Base-by-base conservation (phyloP, 2,797 vertebrate species). In the Saxicola maurus region DNA sequence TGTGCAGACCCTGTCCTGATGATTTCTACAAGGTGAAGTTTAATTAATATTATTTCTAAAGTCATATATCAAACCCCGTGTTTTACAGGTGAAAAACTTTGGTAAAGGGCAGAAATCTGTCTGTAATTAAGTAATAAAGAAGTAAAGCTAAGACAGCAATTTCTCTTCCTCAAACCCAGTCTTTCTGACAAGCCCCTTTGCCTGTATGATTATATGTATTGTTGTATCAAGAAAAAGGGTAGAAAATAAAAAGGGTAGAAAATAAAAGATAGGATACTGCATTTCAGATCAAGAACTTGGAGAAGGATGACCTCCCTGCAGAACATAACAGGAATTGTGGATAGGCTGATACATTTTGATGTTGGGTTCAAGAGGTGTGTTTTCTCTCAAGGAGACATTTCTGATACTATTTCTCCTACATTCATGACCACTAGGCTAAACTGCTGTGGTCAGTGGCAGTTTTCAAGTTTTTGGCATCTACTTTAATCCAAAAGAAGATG, bases 121-220 rank as follows among this genome's bases (percentile, higher is more conserved):
- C 19, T 61, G 12, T 4, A 16, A 31, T 71, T 59, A 74, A 37
- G 11, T 37, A 56, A 46, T 30, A 35, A 60, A n/a, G 17, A 42
- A 38, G 4, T 40, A 67, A 18, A 89, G 4, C 15, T 43, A 55
- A 46, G n/a, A 43, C 13, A 73, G 24, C 3, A 37, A 9, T 3
- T 76, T 66, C 28, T 11, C 2, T 37, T 13, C 74, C 30, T 56
- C 9, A 51, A 33, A 40, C 12, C 4, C 13, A 13, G 8, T 30
- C 40, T 65, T 72, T 46, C 23, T 65, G 27, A 53, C 59, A 37
- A 55, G 2, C 10, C 7, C 6, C 38, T 24, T 37, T 65, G 18
- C 7, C 12, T 14, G 1, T 52, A 6, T 24, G 45, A 24, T 33
- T 53, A 10, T 24, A n/a, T 1, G 0, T 31, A 13, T 30, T 56